Conservation (phyloP, 2,888 invertebrate genomes). For the Melinopterus prodromus region DNA sequence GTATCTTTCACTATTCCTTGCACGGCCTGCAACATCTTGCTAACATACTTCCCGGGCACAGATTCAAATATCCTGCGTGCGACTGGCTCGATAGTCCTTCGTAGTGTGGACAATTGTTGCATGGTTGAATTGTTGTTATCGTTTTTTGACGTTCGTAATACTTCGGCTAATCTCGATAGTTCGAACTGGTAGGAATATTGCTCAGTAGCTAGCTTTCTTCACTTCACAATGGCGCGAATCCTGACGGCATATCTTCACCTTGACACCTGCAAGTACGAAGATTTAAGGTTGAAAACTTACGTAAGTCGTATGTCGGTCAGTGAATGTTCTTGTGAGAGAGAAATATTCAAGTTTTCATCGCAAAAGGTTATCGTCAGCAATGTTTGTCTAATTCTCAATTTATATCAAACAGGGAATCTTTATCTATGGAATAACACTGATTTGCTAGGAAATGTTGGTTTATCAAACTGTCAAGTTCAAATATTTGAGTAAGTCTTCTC, state of each 20-base stretch:
- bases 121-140: neutral
- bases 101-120: neutral
- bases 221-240: neutral
- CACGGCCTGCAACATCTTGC: neutral
- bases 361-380: neutral
- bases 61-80: constrained; percentile 1
- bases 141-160: neutral
- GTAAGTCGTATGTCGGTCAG: neutral
- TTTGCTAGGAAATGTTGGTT: neutral
- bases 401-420: neutral
- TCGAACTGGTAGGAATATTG: neutral
- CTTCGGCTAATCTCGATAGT: neutral
- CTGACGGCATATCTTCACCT: neutral
- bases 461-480: neutral
- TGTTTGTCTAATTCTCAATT: neutral
- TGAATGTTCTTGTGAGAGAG: neutral
- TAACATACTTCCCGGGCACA: neutral
- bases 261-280: neutral
- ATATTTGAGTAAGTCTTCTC: neutral
- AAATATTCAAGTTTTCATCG: neutral
- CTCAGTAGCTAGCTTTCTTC: neutral
- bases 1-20: constrained; percentile 6
- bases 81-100: neutral
- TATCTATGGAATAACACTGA: neutral
- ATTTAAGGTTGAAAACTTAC: neutral